Evolutionary conservation across 2,113 vertebrate species (phyloP).

Genomic region (Thunnus maccoyii): DNA sequence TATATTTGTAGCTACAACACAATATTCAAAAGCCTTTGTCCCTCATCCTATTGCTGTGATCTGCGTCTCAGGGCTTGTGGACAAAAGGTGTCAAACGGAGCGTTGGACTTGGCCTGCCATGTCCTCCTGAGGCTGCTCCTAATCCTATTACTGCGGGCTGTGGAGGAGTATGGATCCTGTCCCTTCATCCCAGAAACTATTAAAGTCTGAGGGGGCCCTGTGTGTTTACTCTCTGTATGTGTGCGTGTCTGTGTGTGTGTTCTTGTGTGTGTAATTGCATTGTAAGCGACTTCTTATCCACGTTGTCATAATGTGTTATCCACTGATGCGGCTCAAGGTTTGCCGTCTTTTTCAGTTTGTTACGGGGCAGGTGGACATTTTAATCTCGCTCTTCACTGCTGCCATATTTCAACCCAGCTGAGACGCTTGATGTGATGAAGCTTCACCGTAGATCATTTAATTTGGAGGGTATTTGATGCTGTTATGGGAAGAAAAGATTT

Average conservation of each 20-base stretch:
- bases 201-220: conserved; percentile 61
- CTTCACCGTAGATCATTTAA: not conserved
- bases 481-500: too few species aligned
- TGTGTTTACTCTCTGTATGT: conserved; percentile 62
- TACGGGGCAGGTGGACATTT: conserved; percentile 70
- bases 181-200: conserved; percentile 62
- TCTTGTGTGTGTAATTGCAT: conserved; percentile 78
- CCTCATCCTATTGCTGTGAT: conserved; percentile 71
- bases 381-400: conserved; percentile 47
- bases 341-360: conserved; percentile 57
- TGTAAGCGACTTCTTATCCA: conserved; percentile 77
- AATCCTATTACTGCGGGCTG: conserved; percentile 83
- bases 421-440: not conserved
- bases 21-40: conserved; percentile 81
- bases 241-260: conserved; percentile 60
- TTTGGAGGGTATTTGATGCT: not conserved
- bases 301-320: conserved; percentile 82
- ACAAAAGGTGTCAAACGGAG: conserved; percentile 83
- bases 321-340: conserved; percentile 69
- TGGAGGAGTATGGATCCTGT: conserved; percentile 56
- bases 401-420: not conserved
- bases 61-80: conserved; percentile 67
- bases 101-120: conserved; percentile 75
- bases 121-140: conserved; percentile 72
- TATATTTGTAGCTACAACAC: conserved; percentile 82